These are phyloP conservation scores for Pterocles gutturalis DNA, from an alignment of 2,113 vertebrate species.

Conservation along the genomic window DNA sequence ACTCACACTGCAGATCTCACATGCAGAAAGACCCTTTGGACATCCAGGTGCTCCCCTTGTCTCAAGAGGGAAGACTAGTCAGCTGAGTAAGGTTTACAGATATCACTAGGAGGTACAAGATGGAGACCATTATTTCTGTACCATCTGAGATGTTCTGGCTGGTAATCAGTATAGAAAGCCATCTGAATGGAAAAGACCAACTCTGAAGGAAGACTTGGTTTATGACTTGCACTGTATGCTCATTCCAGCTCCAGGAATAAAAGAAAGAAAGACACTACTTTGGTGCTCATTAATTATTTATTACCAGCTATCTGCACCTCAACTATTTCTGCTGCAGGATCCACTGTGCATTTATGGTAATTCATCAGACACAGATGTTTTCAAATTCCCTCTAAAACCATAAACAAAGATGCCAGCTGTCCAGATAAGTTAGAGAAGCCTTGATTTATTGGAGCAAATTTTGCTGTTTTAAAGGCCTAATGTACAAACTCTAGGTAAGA, in stretches of 20 bases:
- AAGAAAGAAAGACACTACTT: conserved; percentile 29
- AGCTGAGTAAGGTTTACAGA: neutral
- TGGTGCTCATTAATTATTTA: conserved; percentile 69
- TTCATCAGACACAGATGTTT: conserved; percentile 70
- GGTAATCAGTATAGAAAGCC: conserved; percentile 14
- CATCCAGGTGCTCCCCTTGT: neutral
- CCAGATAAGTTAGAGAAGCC: conserved; percentile 25
- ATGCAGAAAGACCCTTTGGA: neutral
- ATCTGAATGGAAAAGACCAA: conserved; percentile 23
- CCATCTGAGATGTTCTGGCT: conserved; percentile 1
- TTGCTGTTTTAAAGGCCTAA: conserved; percentile 26
- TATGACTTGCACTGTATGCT: neutral
- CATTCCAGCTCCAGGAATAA: conserved; percentile 43
- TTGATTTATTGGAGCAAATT: conserved; percentile 66
- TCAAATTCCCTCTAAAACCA: conserved; percentile 57
- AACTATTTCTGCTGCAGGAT: conserved; percentile 51
- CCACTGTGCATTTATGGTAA: conserved; percentile 22
- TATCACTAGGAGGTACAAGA: neutral
- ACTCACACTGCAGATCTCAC: neutral
- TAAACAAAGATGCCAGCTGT: conserved; percentile 68
- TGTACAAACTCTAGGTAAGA: neutral
- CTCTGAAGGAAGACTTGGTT: neutral
- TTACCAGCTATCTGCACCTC: conserved; percentile 32
- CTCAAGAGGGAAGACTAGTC: neutral
- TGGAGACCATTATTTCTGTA: neutral